Conservation (phyloP, 1,140 invertebrate species). For the Hylaeus anthracinus region DNA sequence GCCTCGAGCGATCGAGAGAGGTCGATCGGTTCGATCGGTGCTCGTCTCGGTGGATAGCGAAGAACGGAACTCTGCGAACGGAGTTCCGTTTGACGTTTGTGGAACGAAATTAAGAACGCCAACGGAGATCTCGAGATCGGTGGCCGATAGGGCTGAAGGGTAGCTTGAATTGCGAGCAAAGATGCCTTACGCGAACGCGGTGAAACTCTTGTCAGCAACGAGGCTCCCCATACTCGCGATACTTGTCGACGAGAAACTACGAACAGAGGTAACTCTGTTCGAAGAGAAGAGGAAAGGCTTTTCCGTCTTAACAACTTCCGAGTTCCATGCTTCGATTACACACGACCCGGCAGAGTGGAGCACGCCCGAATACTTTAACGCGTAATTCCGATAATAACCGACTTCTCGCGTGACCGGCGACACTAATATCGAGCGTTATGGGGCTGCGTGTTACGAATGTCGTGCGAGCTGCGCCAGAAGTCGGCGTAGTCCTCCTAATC, state of each 20-base stretch:
- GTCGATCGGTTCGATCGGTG: constrained; percentile 20
- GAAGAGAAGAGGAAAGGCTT: background rate
- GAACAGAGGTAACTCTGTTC: background rate
- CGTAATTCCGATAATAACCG: constrained; percentile 60
- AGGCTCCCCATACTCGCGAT: too few species aligned
- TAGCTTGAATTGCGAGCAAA: too few species aligned
- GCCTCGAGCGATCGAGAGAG: constrained; percentile 14
- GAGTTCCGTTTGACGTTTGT: constrained; percentile 38
- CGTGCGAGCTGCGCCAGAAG: constrained; percentile 30
- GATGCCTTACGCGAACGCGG: too few species aligned
- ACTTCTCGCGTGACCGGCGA: constrained; percentile 55
- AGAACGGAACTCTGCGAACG: background rate
- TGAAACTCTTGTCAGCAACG: too few species aligned
- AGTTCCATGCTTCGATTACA: constrained; percentile 28
- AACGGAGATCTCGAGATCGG: too few species aligned
- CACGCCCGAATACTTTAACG: constrained; percentile 52
- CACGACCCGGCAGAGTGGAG: constrained; percentile 6
- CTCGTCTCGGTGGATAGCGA: background rate
- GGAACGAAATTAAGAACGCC: constrained; percentile 21
- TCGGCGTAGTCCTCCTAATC: constrained; percentile 47
- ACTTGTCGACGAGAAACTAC: too few species aligned
- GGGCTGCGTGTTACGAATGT: constrained; percentile 53
- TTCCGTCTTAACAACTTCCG: constrained; percentile 26
- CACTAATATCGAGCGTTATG: constrained; percentile 57
- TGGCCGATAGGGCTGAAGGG: too few species aligned